Percentiles rank a stretch among this genome's conserved stretches.
phyloP scores from a whole-genome alignment of 92 coral and sea anemone species.

The Zoanthus sansibaricus region DNA sequence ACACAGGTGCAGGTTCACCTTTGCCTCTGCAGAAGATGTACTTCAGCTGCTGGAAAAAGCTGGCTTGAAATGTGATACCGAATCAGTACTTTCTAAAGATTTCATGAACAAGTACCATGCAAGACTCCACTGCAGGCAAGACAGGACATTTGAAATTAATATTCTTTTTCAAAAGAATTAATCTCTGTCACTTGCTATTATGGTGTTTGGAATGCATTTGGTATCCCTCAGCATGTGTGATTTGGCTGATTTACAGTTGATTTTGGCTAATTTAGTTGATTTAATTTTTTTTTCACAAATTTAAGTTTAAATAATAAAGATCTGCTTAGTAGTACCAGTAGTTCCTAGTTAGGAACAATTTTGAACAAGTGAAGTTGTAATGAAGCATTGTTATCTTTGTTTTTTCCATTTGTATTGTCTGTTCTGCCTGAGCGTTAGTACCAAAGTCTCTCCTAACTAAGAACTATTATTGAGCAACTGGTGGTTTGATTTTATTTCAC shows the following conservation, averaged over 20 bases:
- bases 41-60: slow-evolving; percentile 11
- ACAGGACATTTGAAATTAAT: slow-evolving; percentile 19
- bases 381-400: background rate
- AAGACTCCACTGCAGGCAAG: slow-evolving; percentile 12
- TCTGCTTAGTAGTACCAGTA: slow-evolving; percentile 18
- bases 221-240: slow-evolving; percentile 53
- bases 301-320: background rate
- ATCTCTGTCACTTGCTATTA: slow-evolving; percentile 25
- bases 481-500: too few species aligned
- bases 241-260: background rate
- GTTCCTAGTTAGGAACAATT: background rate
- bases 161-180: slow-evolving; percentile 36
- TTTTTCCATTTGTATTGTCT: too few species aligned
- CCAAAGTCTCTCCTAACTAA: too few species aligned
- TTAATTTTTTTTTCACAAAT: background rate
- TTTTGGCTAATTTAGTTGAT: background rate
- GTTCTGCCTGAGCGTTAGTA: too few species aligned
- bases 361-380: background rate
- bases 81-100: slow-evolving; percentile 14
- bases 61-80: background rate
- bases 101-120: slow-evolving; percentile 40
- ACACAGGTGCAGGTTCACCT: slow-evolving; percentile 29
- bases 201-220: slow-evolving; percentile 53
- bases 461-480: too few species aligned
- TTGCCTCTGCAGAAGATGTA: slow-evolving; percentile 36